Base-by-base conservation (phyloP, 2,888 invertebrate species). In the Himalopsyche kuldschensis region DNA sequence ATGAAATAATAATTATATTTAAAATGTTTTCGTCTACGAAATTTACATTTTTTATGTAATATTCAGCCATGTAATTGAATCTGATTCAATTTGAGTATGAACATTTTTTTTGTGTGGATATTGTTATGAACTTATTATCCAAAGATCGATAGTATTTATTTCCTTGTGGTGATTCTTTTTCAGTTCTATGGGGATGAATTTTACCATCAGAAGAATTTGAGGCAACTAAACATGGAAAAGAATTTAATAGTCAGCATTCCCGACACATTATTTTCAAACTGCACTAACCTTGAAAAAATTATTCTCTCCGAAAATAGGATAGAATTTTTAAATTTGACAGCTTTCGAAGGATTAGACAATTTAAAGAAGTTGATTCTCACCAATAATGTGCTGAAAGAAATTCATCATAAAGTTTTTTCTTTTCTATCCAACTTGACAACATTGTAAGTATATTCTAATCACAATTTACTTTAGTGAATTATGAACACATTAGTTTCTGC, bases 241-340 rank as follows among this genome's bases (percentile, higher is more conserved):
- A 96, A 96, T 89, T 91, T 92, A 82, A 90, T 96, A 32, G 89
- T 89, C 79, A 88, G 89, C 17, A 87, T 94, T 20, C 92, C 94
- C 4, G 93, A 94, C 85, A 91, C 92, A 75, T 89, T 93, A 5
- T 95, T 96, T 88, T 87, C 90, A 5, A 91, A 92, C 55, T 92
- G 93, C 82, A 89, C 88, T 2, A 91, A 91, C 79, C 89, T 96
- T 83, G 94, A 95, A 86, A 94, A 94, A 87, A 89, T 96, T 24
- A 93, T 94, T 87, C 89, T 96, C 77, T 94, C 95, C 85, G 94
- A 93, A 85, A 96, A 96, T 88, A 94, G 93, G 87, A 89, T 96
- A 81, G 93, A 94, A 87, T 92, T 91, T 84, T 88, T 96, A 47
- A 92, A 93, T 82, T 90, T 92, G 32, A 92, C 92, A 17, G 92